Conservation (phyloP, 2,797 vertebrate genomes). For the Alauda arvensis region DNA sequence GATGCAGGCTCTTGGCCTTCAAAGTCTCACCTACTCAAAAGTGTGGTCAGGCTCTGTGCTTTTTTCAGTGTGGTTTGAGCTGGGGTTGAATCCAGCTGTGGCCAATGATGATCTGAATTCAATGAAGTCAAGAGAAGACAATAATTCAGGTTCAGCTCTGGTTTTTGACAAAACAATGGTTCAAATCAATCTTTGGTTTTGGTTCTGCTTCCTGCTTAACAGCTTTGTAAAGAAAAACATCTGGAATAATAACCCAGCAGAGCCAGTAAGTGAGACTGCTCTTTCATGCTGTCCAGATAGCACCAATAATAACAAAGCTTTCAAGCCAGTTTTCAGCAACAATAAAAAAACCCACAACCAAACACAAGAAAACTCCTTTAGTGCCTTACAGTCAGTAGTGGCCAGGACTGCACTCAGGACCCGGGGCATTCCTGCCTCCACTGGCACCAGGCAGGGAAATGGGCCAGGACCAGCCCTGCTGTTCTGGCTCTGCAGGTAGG, state of each 20-base stretch:
- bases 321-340: not conserved
- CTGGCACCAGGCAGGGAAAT: not conserved
- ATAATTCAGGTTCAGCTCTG: conserved; percentile 44
- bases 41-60: not conserved
- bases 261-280: conserved; percentile 23
- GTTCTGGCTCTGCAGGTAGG: not conserved
- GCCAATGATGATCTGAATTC: conserved; percentile 23
- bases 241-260: conserved; percentile 27
- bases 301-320: conserved; percentile 21
- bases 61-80: not conserved
- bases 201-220: conserved; percentile 47
- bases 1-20: not conserved
- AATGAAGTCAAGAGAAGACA: conserved; percentile 7
- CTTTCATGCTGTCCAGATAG: conserved; percentile 28
- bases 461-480: not conserved
- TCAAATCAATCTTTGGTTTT: conserved; percentile 51
- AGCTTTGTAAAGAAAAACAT: conserved; percentile 53
- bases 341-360: not conserved
- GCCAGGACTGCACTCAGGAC: not conserved
- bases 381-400: not conserved
- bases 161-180: conserved; percentile 47
- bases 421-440: not conserved
- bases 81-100: conserved; percentile 10
- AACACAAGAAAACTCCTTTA: not conserved
- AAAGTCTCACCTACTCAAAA: not conserved